phyloP scores from a whole-genome alignment of 2,888 invertebrate species.

The Seira ritae region DNA sequence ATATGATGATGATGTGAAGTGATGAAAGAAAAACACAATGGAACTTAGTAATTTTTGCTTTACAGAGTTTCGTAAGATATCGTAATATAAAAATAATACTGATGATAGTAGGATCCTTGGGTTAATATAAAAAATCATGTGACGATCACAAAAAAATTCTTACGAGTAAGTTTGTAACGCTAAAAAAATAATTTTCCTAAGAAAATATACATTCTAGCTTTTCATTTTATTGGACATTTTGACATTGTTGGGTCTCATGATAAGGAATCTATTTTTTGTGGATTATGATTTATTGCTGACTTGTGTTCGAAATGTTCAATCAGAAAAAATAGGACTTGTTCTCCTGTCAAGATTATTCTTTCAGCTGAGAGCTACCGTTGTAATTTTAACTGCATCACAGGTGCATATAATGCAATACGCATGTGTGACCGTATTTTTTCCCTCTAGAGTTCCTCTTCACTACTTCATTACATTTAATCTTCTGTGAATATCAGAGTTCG shows the following conservation, averaged over 20 bases:
- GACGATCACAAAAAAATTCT: no score
- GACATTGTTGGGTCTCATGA: neutral
- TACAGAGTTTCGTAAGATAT: neutral
- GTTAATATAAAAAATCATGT: constrained; percentile 31
- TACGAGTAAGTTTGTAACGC: no score
- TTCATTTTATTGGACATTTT: constrained; percentile 15
- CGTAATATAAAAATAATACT: constrained; percentile 35
- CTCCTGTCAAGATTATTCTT: neutral
- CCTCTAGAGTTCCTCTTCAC: neutral
- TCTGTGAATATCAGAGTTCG: neutral
- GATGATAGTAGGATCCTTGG: constrained; percentile 41
- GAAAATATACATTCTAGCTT: no score
- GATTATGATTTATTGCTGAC: constrained; percentile 45
- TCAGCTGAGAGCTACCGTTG: neutral
- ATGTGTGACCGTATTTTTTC: neutral
- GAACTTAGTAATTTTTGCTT: neutral
- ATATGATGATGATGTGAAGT: no score
- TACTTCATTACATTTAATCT: neutral
- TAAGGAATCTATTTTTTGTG: constrained; percentile 24
- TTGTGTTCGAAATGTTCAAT: neutral
- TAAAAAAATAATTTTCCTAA: no score
- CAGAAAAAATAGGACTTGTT: neutral
- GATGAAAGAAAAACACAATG: constrained; percentile 17
- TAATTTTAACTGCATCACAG: no score
- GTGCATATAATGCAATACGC: neutral